Base-by-base conservation (phyloP, 2,888 invertebrate species). In the Oligia strigilis region DNA sequence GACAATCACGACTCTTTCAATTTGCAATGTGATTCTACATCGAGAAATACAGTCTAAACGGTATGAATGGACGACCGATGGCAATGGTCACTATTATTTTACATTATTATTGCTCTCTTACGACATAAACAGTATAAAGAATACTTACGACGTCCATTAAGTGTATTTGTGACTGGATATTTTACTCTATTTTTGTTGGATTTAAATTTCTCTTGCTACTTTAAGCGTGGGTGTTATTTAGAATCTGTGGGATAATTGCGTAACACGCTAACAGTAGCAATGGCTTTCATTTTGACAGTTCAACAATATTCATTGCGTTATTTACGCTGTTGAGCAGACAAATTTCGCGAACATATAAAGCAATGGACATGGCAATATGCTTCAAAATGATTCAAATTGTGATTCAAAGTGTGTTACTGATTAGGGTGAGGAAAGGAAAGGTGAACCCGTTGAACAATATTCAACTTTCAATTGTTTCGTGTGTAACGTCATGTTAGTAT, bases 1-100 rank as follows among this genome's bases (percentile, higher is more conserved):
- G 86, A 81, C 81, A 80, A 82, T 88, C 90, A 90, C 88, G 90
- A 89, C 85, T 89, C 81, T 81, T 83, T 83, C 89, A 88, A 90
- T 90, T 89, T 89, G 88, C 88, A 85, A 75, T 79, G 78, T 82
- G 80, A 84, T 82, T 78, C 83, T 70, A 87, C 78, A 79, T 77
- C 75, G 52, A 80, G 73, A 83, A 87, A 85, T 84, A 84, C 62
- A 70, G 52, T 77, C 76, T 86, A 74, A 80, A 78, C 73, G 64
- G 62, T 77, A 74, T 87, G 81, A 87, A 87, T 84, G 77, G 43
- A 73, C 58, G 74, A 77, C 29, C 76, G 29, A 77, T 71, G 71
- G 76, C 52, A 80, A 66, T 74, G 77, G 49, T 58, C 73, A 74
- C 69, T 85, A 74, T 83, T 78, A 85, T 81, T 83, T 87, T 83